Percentiles rank a stretch among this genome's conserved stretches.
Conservation (phyloP, 2,888 invertebrate species). For the Pegoplata infirma region DNA sequence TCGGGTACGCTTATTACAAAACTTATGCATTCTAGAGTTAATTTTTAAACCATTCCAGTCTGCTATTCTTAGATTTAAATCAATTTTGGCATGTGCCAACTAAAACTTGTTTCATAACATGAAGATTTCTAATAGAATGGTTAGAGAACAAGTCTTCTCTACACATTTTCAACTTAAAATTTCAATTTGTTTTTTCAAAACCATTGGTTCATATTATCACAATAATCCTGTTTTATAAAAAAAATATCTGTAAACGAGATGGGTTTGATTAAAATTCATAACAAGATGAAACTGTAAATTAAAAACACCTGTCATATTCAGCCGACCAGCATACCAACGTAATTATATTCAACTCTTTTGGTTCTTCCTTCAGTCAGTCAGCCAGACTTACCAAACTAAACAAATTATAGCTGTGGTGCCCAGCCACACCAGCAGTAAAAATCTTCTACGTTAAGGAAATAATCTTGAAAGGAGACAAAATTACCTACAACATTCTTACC, state of each 20-base stretch:
- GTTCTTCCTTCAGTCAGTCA: background rate
- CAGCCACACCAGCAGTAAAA: background rate
- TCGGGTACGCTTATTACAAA: too few relatives aligned
- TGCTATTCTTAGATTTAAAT: background rate
- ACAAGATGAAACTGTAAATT: slow-evolving; percentile 58
- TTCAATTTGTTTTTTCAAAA: slow-evolving; percentile 10
- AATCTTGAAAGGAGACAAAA: background rate
- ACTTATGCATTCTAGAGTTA: too few relatives aligned
- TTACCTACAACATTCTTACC: background rate
- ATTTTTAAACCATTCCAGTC: too few relatives aligned
- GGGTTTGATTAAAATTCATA: slow-evolving; percentile 49
- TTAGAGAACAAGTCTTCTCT: background rate
- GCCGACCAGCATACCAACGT: slow-evolving; percentile 20
- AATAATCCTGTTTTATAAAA: background rate
- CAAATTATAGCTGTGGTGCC: too few relatives aligned
- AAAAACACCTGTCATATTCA: slow-evolving; percentile 50
- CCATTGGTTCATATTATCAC: too few relatives aligned
- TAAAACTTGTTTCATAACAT: background rate
- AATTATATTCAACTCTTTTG: slow-evolving; percentile 14
- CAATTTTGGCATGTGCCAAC: background rate
- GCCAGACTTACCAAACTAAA: too few relatives aligned
- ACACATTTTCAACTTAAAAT: slow-evolving; percentile 6
- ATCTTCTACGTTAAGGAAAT: background rate
- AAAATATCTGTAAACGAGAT: slow-evolving; percentile 7
- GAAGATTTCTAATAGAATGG: background rate